These are phyloP conservation scores for Cyrtorhinus lividipennis DNA, from an alignment of 1,140 invertebrate genomes.

Conservation along the genomic window DNA sequence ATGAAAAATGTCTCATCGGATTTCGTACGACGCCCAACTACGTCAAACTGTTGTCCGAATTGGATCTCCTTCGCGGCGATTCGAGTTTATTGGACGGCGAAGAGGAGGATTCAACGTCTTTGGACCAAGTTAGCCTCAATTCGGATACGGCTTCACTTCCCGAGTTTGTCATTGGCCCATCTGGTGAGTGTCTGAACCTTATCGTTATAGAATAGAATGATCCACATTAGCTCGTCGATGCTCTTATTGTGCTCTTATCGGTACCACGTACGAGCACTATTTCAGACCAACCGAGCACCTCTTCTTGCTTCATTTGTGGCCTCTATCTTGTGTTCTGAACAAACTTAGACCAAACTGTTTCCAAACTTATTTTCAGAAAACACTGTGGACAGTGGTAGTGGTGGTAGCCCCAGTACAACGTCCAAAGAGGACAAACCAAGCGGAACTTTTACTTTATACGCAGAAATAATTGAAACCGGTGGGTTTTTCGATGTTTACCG, in stretches of 20 bases:
- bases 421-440: constrained; percentile 7
- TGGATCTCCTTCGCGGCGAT: constrained; percentile 50
- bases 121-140: constrained; percentile 25
- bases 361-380: not conserved
- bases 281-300: no score
- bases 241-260: no score
- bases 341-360: no score
- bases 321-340: no score
- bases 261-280: no score
- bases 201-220: not conserved
- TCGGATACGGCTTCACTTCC: constrained; percentile 23
- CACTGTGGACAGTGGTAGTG: not conserved
- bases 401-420: not conserved
- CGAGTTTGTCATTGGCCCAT: constrained; percentile 18
- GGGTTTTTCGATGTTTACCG: constrained; percentile 20
- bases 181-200: constrained; percentile 8
- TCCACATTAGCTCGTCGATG: no score
- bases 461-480: constrained; percentile 57
- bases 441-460: constrained; percentile 36
- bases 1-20: constrained; percentile 50
- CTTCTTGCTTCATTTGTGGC: no score
- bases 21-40: constrained; percentile 56
- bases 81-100: constrained; percentile 26
- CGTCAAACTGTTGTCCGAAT: constrained; percentile 55
- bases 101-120: constrained; percentile 35